Percentiles rank a stretch among this genome's conserved stretches.
Conservation (phyloP, 2,797 vertebrate species). For the Malurus splendens region DNA sequence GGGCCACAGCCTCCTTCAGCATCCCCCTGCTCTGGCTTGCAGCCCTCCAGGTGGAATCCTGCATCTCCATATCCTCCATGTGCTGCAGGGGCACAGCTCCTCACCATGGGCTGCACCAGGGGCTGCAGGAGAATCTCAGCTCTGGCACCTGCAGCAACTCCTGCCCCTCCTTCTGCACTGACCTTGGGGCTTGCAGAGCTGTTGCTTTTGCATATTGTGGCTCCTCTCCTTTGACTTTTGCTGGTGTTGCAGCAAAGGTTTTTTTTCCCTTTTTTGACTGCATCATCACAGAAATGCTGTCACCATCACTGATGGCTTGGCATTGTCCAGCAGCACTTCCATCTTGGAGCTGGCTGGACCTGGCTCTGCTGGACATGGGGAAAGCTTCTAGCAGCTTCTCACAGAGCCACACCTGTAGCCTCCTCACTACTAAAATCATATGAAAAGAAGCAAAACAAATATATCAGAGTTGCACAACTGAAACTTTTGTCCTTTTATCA, state of each 20-base stretch:
- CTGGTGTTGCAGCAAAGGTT: not conserved
- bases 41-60: not conserved
- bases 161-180: not conserved
- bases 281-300: fast-evolving
- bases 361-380: not conserved
- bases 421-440: not conserved
- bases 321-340: not conserved
- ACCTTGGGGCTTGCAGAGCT: not conserved
- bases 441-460: not conserved
- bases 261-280: not conserved
- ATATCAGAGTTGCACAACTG: not conserved
- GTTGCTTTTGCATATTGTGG: not conserved
- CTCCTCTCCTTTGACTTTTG: not conserved
- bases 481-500: not conserved
- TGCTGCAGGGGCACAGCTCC: not conserved
- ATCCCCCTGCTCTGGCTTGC: not conserved
- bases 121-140: not conserved
- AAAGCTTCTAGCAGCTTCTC: not conserved
- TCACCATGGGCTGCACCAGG: fast-evolving
- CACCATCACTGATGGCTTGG: fast-evolving
- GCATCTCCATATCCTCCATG: fast-evolving
- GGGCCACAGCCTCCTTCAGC: not conserved
- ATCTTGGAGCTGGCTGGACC: not conserved
- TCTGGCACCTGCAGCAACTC: not conserved
- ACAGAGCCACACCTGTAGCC: not conserved